Evolutionary conservation across 2,888 invertebrate species (phyloP), one percentile per base, ranked within the genome.

Genomic region (Barypeithes pellucidus): DNA sequence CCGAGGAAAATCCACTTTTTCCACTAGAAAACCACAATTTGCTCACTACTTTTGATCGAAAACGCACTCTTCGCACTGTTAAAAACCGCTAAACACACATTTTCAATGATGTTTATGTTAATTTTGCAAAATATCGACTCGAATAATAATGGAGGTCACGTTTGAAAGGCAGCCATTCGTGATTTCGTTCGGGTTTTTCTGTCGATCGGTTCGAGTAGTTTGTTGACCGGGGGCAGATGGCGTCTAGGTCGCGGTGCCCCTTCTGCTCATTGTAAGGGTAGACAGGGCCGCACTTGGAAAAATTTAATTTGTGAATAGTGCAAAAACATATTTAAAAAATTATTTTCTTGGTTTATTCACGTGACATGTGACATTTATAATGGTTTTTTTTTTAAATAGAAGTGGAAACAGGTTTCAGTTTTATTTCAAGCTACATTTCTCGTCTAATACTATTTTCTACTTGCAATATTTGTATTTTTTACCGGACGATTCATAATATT

Each of bases 91-190:
- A 50, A 39, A 50, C 36, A 24, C 18, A 52, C 69, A 69, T 76
- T 76, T 75, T 69, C 68, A 8, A 41, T 50, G 20, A 62, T 71
- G 71, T 78, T 77, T 66, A 72, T 77, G 75, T 74, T 67, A 76
- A 73, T 72, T 69, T 75, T 60, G 71, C 75, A 73, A 75, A 79
- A 77, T 74, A 73, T 59, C 60, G 73, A 73, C 73, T 73, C 22
- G 41, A 60, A 45, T 47, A 62, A 80, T 45, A 65, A 80, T 80
- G 78, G 79, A 78, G 80, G 78, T 78, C 79, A 80, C 76, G 70
- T 72, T 74, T 62, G 72, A 75, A 75, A 57, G 54, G 61, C 73
- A 54, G 69, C 69, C 73, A 62, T 74, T 70, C 67, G 69, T 67
- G 67, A 75, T 61, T 60, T 29, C 54, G 47, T 54, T 70, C 70